Conservation (phyloP, 2,113 vertebrate species). For the Ginglymostoma cirratum region DNA sequence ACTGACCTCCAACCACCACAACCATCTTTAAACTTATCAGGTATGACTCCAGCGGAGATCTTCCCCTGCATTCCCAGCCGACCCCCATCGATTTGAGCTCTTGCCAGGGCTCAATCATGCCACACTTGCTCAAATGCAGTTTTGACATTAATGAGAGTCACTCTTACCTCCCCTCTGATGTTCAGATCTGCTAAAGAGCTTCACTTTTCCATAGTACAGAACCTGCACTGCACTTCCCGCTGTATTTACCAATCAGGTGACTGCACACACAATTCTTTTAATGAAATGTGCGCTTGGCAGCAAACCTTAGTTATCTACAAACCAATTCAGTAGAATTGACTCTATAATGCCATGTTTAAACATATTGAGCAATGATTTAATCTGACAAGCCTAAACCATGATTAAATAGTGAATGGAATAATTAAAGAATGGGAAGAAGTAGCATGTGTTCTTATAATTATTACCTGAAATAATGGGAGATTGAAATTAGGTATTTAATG, state of each 20-base stretch:
- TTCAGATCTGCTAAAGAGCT: neutral
- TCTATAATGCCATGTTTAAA: neutral
- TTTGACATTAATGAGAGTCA: too few relatives aligned
- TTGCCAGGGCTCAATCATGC: too few relatives aligned
- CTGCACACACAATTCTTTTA: too few relatives aligned
- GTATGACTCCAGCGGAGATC: too few relatives aligned
- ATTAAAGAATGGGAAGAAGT: neutral
- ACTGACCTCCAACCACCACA: too few relatives aligned
- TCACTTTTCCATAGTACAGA: neutral
- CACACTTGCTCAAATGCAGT: too few relatives aligned
- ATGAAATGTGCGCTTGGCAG: neutral
- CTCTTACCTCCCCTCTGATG: too few relatives aligned
- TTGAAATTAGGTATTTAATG: neutral
- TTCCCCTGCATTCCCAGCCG: too few relatives aligned
- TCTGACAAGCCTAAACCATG: neutral
- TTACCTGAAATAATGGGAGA: neutral
- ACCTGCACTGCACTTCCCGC: too few relatives aligned
- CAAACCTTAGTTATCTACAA: neutral
- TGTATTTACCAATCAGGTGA: neutral
- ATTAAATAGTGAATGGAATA: slow-evolving; percentile 1
- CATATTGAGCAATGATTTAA: neutral
- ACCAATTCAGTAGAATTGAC: neutral
- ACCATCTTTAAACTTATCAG: too few relatives aligned
- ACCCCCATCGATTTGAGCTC: too few relatives aligned
- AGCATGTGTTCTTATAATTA: too few relatives aligned